Base-by-base conservation (phyloP, 2,888 invertebrate species). In the Volucella inanis region DNA sequence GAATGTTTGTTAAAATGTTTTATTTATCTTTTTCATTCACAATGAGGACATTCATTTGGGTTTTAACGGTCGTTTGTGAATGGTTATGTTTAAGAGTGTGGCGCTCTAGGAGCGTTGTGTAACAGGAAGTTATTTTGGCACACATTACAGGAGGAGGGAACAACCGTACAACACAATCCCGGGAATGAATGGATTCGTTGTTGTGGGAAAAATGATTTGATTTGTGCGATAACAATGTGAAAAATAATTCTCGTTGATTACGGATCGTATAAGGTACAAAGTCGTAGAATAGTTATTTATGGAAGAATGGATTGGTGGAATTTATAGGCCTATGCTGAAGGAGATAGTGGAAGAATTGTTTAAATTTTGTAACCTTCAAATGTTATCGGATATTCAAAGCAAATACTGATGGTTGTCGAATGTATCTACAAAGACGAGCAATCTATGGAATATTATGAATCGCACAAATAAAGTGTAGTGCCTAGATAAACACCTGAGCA, bases 31-130 rank as follows among this genome's bases (percentile, higher is more conserved):
- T 31, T 55, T 18, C n/a, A 64, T 41, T 64, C 18, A 74, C 79
- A 79, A 79, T 75, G 70, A 79, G 83, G 83, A 79, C 79, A 84
- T 84, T 84, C 64, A 79, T 75, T 75, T 50, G 50, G 14, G 62
- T 22, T 38, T 12, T 31, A 43, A 47, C 67, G 64, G 43, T 64
- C 8, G 31, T 61, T 43, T 31, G 31, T 31, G 31, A 31, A 31
- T 31, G 31, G 31, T 31, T 3, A 31, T 31, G 31, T 54, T 31
- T 43, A 6, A 43, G 68, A 76, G 75, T 70, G 79, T 79, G 79
- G 83, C 79, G 79, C 83, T 70, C 59, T 43, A 31, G 31, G 43
- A 14, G 61, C 39, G 64, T 41, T 74, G 39, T 79, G 82, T 78
- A 83, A 72, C 79, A 79, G 83, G 83, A 84, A 84, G 64, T 84